These are phyloP conservation scores for Eremophila alpestris DNA, from an alignment of 2,797 vertebrate species.

Conservation along the genomic window DNA sequence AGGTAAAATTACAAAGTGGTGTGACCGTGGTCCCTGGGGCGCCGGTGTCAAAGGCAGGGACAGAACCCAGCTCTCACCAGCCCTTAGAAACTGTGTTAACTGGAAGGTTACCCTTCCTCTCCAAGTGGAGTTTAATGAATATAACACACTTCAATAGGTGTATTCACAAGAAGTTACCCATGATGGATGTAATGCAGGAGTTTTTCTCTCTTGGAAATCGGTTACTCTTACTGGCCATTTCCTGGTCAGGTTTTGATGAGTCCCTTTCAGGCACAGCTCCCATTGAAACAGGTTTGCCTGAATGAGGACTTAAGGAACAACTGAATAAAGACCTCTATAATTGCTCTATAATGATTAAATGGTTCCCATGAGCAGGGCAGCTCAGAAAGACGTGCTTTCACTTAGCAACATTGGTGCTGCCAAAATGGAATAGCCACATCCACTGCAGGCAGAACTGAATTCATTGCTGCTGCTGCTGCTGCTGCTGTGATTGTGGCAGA, in stretches of 20 bases:
- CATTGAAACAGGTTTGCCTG: constrained; percentile 67
- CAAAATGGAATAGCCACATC: constrained; percentile 49
- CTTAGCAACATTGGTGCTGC: constrained; percentile 57
- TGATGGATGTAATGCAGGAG: constrained; percentile 62
- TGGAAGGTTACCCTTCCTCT: constrained; percentile 61
- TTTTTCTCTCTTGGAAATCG: constrained; percentile 68
- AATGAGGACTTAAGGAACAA: constrained; percentile 66
- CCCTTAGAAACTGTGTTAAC: constrained; percentile 48
- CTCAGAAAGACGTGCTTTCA: constrained; percentile 65
- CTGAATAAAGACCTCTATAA: constrained; percentile 66
- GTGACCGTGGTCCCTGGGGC: background rate
- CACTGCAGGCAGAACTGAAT: constrained; percentile 25
- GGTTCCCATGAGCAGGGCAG: constrained; percentile 68
- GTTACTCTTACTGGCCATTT: constrained; percentile 67
- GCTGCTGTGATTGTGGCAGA: constrained; percentile 11
- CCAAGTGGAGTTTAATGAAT: constrained; percentile 60
- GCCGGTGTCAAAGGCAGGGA: background rate
- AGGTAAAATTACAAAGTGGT: background rate
- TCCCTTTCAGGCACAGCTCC: constrained; percentile 62
- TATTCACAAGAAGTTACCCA: constrained; percentile 59
- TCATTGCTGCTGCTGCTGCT: background rate
- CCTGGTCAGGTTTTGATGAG: constrained; percentile 71
- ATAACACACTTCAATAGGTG: constrained; percentile 66
- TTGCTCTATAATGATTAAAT: constrained; percentile 70
- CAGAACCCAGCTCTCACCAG: background rate